A percentile compares a stretch with the other conserved stretches of the same genome.
Evolutionary conservation across 2,797 vertebrate species (phyloP).

Genomic region (Loriculus beryllinus): DNA sequence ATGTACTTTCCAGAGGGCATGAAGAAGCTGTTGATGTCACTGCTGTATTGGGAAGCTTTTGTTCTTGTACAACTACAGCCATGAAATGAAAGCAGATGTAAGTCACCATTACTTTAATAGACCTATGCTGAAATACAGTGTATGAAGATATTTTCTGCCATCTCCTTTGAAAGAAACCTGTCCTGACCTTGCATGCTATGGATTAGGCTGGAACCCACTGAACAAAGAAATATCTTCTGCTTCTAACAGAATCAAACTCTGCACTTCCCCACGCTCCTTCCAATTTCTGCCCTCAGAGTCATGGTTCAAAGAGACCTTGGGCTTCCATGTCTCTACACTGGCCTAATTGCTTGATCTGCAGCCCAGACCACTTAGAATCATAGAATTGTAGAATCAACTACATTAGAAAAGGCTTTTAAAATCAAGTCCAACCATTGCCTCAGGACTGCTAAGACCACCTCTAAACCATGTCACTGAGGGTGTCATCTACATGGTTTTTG

Average conservation of each 20-base stretch:
- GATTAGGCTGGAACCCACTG: background rate
- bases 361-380: background rate
- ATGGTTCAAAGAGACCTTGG: background rate
- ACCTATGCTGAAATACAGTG: background rate
- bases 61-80: background rate
- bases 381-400: background rate
- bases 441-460: background rate
- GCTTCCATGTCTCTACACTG: background rate
- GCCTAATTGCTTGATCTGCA: background rate
- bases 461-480: background rate
- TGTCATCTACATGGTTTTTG: background rate
- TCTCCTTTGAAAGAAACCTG: conserved; percentile 17
- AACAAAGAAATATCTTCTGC: background rate
- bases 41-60: background rate
- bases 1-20: background rate
- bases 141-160: background rate
- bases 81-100: background rate
- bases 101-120: background rate
- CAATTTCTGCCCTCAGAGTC: background rate
- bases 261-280: background rate
- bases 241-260: background rate
- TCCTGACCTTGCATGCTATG: background rate
- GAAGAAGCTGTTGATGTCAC: background rate
- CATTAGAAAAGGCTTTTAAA: background rate
- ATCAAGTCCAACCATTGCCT: background rate